Evolutionary conservation across 2,113 vertebrate species (phyloP).

Genomic region (Leucoraja erinaceus): DNA sequence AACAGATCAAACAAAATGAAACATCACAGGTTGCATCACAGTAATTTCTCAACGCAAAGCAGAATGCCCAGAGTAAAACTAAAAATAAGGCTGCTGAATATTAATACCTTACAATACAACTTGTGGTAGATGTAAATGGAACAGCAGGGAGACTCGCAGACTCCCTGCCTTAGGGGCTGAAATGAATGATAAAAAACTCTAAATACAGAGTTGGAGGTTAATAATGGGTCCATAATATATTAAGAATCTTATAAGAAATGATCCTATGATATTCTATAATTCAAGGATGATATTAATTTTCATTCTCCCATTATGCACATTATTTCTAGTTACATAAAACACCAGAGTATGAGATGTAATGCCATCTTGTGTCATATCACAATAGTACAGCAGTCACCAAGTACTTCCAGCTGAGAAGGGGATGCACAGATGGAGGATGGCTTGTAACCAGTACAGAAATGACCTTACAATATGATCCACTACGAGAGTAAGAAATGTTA

Average conservation of each 20-base stretch:
- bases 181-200: background rate
- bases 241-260: background rate
- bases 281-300: background rate
- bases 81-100: background rate
- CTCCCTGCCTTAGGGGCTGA: background rate
- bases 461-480: no score
- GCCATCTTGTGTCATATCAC: no score
- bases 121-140: background rate
- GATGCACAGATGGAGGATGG: no score
- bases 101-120: background rate
- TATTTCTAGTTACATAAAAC: background rate
- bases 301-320: background rate
- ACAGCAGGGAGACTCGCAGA: background rate
- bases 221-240: background rate
- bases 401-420: no score
- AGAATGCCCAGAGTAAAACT: background rate
- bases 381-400: no score
- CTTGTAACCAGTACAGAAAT: no score
- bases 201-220: background rate
- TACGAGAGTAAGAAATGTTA: no score
- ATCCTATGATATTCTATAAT: background rate
- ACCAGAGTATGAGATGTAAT: background rate
- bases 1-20: background rate
- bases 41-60: background rate
- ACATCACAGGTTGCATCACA: background rate